phyloP scores from a whole-genome alignment of 2,797 vertebrate genomes.

The Glyptemys insculpta region DNA sequence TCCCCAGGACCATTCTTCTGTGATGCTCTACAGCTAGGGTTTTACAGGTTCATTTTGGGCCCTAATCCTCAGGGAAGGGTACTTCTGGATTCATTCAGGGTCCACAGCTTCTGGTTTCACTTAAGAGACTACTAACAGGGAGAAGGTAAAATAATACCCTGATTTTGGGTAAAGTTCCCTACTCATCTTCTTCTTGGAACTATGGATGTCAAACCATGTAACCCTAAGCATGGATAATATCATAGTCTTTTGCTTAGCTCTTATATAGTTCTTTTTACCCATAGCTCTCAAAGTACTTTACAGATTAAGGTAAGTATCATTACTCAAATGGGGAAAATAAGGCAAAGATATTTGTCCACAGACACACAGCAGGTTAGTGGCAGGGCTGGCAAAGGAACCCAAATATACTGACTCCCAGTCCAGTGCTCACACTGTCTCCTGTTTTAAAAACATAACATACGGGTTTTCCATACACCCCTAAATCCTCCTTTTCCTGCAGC shows the following conservation, averaged over 20 bases:
- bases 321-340: neutral
- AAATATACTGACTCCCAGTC: neutral
- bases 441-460: slow-evolving; percentile 31
- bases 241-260: neutral
- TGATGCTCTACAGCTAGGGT: slow-evolving; percentile 6
- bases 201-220: neutral
- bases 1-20: slow-evolving; percentile 18
- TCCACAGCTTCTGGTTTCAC: neutral
- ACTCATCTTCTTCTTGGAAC: neutral
- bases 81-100: neutral
- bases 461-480: neutral
- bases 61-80: neutral
- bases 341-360: neutral
- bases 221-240: neutral
- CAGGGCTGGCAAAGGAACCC: neutral
- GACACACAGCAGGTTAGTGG: neutral
- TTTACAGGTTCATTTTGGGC: neutral
- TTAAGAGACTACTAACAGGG: neutral
- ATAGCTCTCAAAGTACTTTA: neutral
- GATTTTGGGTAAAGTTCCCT: neutral
- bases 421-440: slow-evolving; percentile 60
- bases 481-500: neutral
- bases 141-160: neutral
- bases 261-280: neutral
- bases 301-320: neutral